phyloP scores from a whole-genome alignment of 1,140 invertebrate species.

The Chelonus insularis region DNA sequence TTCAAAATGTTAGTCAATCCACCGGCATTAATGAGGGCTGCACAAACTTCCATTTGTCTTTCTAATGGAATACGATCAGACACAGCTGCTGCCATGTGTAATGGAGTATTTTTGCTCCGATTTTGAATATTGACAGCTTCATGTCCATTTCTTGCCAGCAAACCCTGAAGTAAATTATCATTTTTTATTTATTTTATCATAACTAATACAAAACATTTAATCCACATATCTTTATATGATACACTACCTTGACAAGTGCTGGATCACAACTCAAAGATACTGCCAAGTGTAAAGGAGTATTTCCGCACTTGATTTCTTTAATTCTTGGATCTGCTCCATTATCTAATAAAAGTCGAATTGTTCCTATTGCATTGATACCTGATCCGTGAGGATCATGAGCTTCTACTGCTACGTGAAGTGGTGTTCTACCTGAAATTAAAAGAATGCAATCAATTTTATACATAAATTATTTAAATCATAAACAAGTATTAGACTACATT shows the following conservation, averaged over 20 bases:
- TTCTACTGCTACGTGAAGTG: conserved; percentile 46
- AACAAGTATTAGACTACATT: too few relatives aligned
- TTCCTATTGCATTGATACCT: conserved; percentile 30
- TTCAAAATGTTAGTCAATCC: conserved; percentile 35
- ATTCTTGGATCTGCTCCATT: conserved; percentile 40
- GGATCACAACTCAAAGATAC: conserved; percentile 40
- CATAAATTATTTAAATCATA: background rate
- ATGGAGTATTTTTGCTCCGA: conserved; percentile 40
- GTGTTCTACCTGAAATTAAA: conserved; percentile 48
- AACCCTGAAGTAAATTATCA: conserved; percentile 28
- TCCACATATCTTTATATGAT: background rate
- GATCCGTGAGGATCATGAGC: conserved; percentile 32
- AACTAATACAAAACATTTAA: conserved; percentile 6
- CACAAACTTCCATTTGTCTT: conserved; percentile 38
- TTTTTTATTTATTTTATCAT: too few relatives aligned
- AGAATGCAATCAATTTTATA: background rate
- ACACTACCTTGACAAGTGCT: conserved; percentile 40
- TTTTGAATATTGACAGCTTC: conserved; percentile 40
- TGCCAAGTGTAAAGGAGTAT: conserved; percentile 46
- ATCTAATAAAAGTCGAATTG: conserved; percentile 38
- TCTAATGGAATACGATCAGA: conserved; percentile 32
- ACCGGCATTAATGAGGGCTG: conserved; percentile 37
- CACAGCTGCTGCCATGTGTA: conserved; percentile 37
- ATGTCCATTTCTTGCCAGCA: conserved; percentile 31
- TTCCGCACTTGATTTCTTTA: conserved; percentile 38